Evolutionary conservation across 2,797 vertebrate species (phyloP), one percentile per base, ranked within the genome.

Genomic region (Chaetophractus vellerosus): DNA sequence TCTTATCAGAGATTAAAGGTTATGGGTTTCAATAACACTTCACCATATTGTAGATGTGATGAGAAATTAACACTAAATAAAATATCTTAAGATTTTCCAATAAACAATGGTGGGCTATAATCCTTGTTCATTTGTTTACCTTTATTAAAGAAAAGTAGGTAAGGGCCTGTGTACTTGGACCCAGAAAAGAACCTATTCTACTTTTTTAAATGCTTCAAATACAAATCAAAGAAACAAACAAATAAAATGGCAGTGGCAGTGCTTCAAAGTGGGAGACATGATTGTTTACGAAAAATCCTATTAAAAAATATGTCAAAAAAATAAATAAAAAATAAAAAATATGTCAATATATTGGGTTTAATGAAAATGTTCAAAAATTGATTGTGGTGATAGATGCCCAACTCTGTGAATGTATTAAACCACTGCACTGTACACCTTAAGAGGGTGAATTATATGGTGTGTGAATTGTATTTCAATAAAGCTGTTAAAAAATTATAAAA

Each of bases 61-160:
- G 24, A 61, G 89, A 75, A 68, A 83, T 41, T 52, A 74, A 59
- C 80, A 50, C 15, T 81, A 55, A 85, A 36, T 48, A 87, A 83
- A 33, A 28, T 36, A 50, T 66, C 18, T 48, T 31, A 74, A 61
- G 78, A 80, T 85, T 85, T 55, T 82, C 61, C 61, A 61, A 61
- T 0, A 36, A 61, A 8, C 16, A 72, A 18, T 2, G 0, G 23
- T 59, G 48, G n/a, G 14, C 23, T 38, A 1, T 78, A 71, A 87
- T 64, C 21, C 71, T 79, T 80, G 36, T 41, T 75, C n/a, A n/a
- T 14, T 48, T 68, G 11, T 83, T 82, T 33, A 61, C 9, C 28
- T 68, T 93, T 78, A 64, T 2, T 59, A 74, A 74, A 68, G 38
- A 41, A 68, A 5, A 41, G 12, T 57, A 61, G 50, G 21, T 57